Evolutionary conservation across 2,888 invertebrate genomes (phyloP).

Genomic region (Epinotia bilunana): DNA sequence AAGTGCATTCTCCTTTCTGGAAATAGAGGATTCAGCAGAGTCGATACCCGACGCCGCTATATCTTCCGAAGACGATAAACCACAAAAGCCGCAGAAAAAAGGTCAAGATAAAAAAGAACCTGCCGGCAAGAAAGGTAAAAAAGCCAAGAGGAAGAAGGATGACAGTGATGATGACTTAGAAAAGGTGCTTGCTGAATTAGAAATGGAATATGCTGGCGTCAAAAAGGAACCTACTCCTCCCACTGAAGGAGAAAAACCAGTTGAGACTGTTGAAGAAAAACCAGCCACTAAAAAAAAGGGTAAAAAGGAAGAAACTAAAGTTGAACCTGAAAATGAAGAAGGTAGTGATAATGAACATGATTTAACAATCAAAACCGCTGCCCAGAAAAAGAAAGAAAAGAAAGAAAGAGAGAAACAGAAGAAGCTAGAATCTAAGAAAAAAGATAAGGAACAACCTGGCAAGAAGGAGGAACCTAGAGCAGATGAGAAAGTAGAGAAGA

Average conservation of each 20-base stretch:
- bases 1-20: conserved; percentile 87
- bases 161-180: conserved; percentile 93
- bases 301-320: conserved; percentile 69
- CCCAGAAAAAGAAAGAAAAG: conserved; percentile 95
- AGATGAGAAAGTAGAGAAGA: conserved; percentile 55
- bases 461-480: conserved; percentile 68
- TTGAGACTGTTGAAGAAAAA: conserved; percentile 72
- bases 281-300: conserved; percentile 71
- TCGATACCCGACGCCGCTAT: conserved; percentile 73
- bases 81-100: conserved; percentile 71
- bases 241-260: conserved; percentile 68
- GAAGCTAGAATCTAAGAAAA: conserved; percentile 88
- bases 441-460: conserved; percentile 70
- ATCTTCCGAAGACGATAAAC: conserved; percentile 78
- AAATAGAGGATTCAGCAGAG: conserved; percentile 86
- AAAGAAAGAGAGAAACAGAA: conserved; percentile 92
- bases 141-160: conserved; percentile 88
- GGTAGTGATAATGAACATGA: conserved; percentile 84
- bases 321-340: conserved; percentile 65
- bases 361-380: conserved; percentile 90
- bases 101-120: conserved; percentile 76
- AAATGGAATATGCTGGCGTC: conserved; percentile 90
- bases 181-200: conserved; percentile 92
- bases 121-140: conserved; percentile 88
- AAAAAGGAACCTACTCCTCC: conserved; percentile 78